Conservation (phyloP, 2,113 vertebrate genomes). For the Pluvialis apricaria region DNA sequence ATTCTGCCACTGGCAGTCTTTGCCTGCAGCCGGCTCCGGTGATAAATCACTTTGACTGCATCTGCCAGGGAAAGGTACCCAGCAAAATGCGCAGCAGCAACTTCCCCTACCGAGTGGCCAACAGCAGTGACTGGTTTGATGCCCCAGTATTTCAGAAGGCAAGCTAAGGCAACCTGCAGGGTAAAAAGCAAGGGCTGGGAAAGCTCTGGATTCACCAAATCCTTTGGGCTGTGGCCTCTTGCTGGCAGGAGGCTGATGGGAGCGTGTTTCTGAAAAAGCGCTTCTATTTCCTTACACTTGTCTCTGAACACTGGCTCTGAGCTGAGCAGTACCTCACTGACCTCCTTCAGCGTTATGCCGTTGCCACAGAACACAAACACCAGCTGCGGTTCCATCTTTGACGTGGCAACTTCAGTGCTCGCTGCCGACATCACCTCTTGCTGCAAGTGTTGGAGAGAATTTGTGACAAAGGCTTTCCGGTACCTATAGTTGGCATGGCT, state of each 20-base stretch:
- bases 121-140: constrained; percentile 71
- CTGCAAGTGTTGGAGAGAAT: constrained; percentile 74
- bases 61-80: constrained; percentile 83
- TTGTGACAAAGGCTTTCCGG: constrained; percentile 75
- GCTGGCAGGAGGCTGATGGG: constrained; percentile 62
- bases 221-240: constrained; percentile 32
- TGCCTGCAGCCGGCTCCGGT: constrained; percentile 79
- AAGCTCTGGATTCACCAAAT: constrained; percentile 69
- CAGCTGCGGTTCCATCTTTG: constrained; percentile 58
- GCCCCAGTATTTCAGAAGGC: constrained; percentile 81
- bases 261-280: constrained; percentile 66
- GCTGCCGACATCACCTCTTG: constrained; percentile 59
- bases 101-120: constrained; percentile 83
- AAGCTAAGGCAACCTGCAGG: constrained; percentile 77
- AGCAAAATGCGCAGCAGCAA: constrained; percentile 83
- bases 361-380: constrained; percentile 88
- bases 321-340: constrained; percentile 76
- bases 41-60: constrained; percentile 81
- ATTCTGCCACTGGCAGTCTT: constrained; percentile 78
- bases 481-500: constrained; percentile 80
- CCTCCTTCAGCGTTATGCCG: constrained; percentile 71
- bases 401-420: not conserved
- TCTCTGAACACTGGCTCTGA: constrained; percentile 75
- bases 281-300: constrained; percentile 76
- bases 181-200: constrained; percentile 83